Evolutionary conservation across 2,888 invertebrate species (phyloP), one percentile per base, ranked within the genome.

Genomic region (Phlogophora meticulosa): DNA sequence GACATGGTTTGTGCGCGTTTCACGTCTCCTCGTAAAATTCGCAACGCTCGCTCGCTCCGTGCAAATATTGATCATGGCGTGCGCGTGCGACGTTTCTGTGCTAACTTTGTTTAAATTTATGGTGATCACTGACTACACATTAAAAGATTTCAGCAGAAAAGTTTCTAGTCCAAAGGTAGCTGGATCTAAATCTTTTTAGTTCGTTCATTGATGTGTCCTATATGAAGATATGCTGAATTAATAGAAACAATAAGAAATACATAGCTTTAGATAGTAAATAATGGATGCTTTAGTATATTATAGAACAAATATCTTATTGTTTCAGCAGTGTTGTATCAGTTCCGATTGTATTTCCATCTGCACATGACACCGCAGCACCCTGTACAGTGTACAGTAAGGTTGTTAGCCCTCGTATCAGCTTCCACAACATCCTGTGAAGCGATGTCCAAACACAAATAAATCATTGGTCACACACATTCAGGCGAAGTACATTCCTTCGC

Each of bases 21-120:
- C 66, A 66, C 57, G 64, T 64, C 62, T 63, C 59, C 69, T 83
- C 56, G 55, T 80, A 80, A 70, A 72, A 74, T 74, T 70, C 13
- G 67, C 72, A n/a, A 43, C 62, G 48, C 24, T 70, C 43, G 59
- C 62, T 24, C 49, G 56, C 55, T 62, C 43, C 61, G 43, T 51
- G 46, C 64, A 71, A 70, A 78, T 78, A 78, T 71, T 78, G 67
- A 64, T 59, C 64, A 38, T 13, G 24, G n/a, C 28, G 4, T 48
- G 76, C 76, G 66, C 59, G n/a, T 52, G 76, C 62, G 48, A 56
- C 48, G 58, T 46, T 65, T 34, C 55, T 49, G n/a, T 10, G 24
- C 38, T 52, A 20, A 62, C 51, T 51, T 66, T 48, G 36, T 56
- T 42, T 17, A 24, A 9, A 63, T 38, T 53, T 49, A 46, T 46